phyloP scores from a whole-genome alignment of 1,140 invertebrate genomes.

The Tetraneura akinire region DNA sequence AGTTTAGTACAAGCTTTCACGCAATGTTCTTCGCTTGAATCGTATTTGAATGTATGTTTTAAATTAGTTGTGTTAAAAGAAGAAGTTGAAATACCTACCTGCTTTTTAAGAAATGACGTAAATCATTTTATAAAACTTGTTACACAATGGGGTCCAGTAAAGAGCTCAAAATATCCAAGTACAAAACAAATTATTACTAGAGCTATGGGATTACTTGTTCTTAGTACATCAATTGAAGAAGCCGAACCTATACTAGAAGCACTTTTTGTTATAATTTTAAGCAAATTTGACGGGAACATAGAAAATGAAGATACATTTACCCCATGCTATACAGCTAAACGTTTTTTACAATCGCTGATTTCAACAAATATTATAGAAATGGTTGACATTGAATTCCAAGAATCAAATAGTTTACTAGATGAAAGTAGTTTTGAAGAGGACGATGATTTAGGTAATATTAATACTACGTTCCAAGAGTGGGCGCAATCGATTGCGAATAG shows the following conservation, averaged over 20 bases:
- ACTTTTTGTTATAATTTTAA: not conserved
- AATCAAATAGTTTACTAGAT: not conserved
- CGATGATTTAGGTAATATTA: not conserved
- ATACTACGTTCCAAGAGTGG: not conserved
- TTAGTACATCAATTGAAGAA: constrained; percentile 5
- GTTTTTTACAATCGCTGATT: constrained; percentile 13
- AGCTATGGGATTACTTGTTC: not conserved
- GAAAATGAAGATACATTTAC: not conserved
- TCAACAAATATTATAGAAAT: not conserved
- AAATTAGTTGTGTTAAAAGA: constrained; percentile 2
- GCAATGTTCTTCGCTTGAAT: not conserved
- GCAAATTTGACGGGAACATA: constrained; percentile 19
- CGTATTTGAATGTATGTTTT: constrained; percentile 10
- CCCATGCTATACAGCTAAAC: not conserved
- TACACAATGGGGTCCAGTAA: not conserved
- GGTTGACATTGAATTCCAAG: not conserved
- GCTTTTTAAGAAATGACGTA: constrained; percentile 24
- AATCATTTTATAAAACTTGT: constrained; percentile 28
- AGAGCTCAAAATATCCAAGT: constrained; percentile 15
- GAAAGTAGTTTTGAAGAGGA: not conserved
- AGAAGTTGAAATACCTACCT: constrained; percentile 23
- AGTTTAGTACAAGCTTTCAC: constrained; percentile 17
- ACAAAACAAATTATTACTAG: constrained; percentile 15
- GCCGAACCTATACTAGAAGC: constrained; percentile 12
- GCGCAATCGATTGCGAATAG: not conserved